These are phyloP conservation scores for Catagonus wagneri DNA, from an alignment of 2,113 vertebrate genomes.

Conservation along the genomic window DNA sequence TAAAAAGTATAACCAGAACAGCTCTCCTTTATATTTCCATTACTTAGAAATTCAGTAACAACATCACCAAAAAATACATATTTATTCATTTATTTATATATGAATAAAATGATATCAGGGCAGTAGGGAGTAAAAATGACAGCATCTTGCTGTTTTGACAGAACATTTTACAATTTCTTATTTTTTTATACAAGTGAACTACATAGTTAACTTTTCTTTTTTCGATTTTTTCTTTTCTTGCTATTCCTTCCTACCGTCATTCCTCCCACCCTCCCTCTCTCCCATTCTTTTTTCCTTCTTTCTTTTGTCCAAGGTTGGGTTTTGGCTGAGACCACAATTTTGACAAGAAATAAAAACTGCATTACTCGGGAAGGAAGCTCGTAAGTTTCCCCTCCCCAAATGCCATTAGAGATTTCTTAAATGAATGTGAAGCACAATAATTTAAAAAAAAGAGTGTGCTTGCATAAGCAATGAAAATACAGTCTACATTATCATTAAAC, in stretches of 20 bases:
- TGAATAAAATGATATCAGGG: not conserved
- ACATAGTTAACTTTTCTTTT: conserved; percentile 69
- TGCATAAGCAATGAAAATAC: conserved; percentile 75
- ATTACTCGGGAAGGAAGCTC: conserved; percentile 91
- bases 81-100: conserved; percentile 36
- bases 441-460: conserved; percentile 63
- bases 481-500: conserved; percentile 58
- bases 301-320: conserved; percentile 68
- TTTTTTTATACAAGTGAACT: conserved; percentile 19
- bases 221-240: not conserved
- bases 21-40: conserved; percentile 2
- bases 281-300: conserved; percentile 14
- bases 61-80: not conserved
- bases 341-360: conserved; percentile 92
- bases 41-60: conserved; percentile 33
- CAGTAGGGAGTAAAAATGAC: not conserved
- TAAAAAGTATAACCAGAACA: not conserved
- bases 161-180: conserved; percentile 11
- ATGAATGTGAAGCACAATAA: conserved; percentile 87
- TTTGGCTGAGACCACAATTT: conserved; percentile 86
- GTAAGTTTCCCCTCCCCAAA: conserved; percentile 90
- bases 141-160: not conserved
- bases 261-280: not conserved
- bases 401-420: conserved; percentile 95
- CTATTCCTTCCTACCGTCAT: not conserved